A percentile compares a stretch with the other conserved stretches of the same genome.
These are phyloP conservation scores for Synaphobranchus kaupii DNA, from an alignment of 2,797 vertebrate genomes.

Conservation along the genomic window DNA sequence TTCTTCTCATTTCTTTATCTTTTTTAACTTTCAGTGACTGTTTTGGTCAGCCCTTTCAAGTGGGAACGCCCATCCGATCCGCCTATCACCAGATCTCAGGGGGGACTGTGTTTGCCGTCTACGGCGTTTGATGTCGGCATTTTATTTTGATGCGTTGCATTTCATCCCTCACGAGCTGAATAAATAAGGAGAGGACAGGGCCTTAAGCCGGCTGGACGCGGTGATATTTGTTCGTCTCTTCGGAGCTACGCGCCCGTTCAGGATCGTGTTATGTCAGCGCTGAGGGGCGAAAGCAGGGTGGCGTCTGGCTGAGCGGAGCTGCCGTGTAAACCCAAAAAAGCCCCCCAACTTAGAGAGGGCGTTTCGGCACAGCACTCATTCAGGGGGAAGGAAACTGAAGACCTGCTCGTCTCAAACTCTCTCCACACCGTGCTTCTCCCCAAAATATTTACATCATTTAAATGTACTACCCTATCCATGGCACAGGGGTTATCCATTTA, in stretches of 20 bases:
- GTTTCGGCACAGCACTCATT: neutral
- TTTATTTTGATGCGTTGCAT: neutral
- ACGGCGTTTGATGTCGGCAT: neutral
- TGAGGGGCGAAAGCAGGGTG: neutral
- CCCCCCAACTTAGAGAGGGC: neutral
- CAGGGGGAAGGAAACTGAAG: neutral
- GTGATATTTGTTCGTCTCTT: neutral
- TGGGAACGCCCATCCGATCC: neutral
- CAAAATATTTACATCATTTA: neutral
- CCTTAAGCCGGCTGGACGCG: neutral
- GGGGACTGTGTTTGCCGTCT: neutral
- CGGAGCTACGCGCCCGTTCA: neutral
- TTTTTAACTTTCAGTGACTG: neutral
- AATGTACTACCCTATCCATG: neutral
- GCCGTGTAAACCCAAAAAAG: neutral
- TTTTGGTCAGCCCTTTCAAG: neutral
- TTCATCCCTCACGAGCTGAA: neutral
- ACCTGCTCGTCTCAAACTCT: neutral
- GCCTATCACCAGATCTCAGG: neutral
- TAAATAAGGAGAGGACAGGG: neutral
- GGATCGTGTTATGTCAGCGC: neutral
- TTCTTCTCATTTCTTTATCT: neutral
- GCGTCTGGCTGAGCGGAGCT: neutral
- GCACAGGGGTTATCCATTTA: neutral
- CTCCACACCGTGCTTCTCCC: neutral